These are phyloP conservation scores for Megatriorchis doriae DNA, from an alignment of 2,113 vertebrate species.

Conservation along the genomic window DNA sequence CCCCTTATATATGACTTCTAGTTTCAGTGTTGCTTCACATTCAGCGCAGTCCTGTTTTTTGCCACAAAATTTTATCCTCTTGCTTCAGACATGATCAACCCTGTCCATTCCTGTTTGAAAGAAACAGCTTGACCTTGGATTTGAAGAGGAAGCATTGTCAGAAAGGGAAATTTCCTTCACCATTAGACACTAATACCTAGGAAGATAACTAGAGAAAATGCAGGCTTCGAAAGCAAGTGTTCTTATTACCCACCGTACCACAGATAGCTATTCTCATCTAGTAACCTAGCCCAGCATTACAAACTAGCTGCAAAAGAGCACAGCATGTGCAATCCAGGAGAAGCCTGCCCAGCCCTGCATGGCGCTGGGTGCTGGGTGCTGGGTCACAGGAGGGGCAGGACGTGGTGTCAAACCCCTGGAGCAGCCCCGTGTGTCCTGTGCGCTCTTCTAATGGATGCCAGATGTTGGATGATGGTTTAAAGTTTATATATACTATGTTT, in stretches of 20 bases:
- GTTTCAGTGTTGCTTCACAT: background rate
- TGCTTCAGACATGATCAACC: background rate
- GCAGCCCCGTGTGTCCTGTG: background rate
- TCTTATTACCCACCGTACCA: background rate
- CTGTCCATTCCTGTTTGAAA: background rate
- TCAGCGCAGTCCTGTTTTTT: background rate
- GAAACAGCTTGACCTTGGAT: background rate
- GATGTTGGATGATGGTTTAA: background rate
- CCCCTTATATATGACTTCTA: background rate
- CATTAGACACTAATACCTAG: background rate
- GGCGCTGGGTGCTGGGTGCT: background rate
- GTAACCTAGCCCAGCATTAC: background rate
- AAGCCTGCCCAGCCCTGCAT: background rate
- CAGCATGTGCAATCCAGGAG: fast-evolving
- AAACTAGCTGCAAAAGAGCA: background rate
- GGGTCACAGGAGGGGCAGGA: background rate
- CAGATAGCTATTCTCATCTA: background rate
- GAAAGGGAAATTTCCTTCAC: background rate
- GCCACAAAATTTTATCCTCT: background rate
- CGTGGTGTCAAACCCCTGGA: background rate
- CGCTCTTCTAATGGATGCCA: conserved; percentile 21
- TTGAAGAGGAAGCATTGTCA: background rate
- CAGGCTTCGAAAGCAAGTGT: background rate
- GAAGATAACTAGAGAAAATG: background rate
- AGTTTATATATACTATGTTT: background rate